Evolutionary conservation across 1,140 invertebrate species (phyloP), one percentile per base, ranked within the genome.

Genomic region (Zaprionus kolodkinae): DNA sequence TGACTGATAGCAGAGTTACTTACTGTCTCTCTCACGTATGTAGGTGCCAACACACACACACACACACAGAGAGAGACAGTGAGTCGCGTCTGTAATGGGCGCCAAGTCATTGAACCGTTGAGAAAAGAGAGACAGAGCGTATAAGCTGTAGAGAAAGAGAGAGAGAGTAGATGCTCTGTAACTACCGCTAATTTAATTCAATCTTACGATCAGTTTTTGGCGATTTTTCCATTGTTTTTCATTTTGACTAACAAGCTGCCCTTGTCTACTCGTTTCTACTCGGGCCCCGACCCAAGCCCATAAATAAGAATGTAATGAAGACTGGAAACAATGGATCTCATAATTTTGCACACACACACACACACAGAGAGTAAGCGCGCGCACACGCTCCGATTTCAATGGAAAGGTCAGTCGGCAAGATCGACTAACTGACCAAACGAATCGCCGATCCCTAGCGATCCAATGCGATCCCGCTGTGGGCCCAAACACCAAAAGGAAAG

Each of bases 301-400:
- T 86, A 87, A 86, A 86, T 86, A 86, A 86, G 82, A 86, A 72
- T 82, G 82, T 82, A 86, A 86, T 86, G 68, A 45, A 60, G 52
- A 36, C 56, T 15, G 17, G 4, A 25, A 79, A 86, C 82, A 86
- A 86, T 86, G 68, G 78, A 33, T 56, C 71, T 82, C 72, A 86
- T 86, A 86, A 86, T 81, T 78, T 81, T 70, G 82, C 83, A 74
- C 77, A 71, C 59, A 43, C 4, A 4, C n/a, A n/a, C n/a, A n/a
- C n/a, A 15, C 4, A 15, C 11, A 75, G 74, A 74, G 76, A 82
- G 80, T 67, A 76, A 80, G 78, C 75, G 78, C 81, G 72, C 12
- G 45, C 45, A 56, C 52, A 55, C 52, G 57, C 69, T 72, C 15
- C 45, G 74, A 67, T 76, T 76, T 73, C 70, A 62, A 72, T 67